These are phyloP conservation scores for Belgica antarctica DNA, from an alignment of 2,888 invertebrate species.

Conservation along the genomic window DNA sequence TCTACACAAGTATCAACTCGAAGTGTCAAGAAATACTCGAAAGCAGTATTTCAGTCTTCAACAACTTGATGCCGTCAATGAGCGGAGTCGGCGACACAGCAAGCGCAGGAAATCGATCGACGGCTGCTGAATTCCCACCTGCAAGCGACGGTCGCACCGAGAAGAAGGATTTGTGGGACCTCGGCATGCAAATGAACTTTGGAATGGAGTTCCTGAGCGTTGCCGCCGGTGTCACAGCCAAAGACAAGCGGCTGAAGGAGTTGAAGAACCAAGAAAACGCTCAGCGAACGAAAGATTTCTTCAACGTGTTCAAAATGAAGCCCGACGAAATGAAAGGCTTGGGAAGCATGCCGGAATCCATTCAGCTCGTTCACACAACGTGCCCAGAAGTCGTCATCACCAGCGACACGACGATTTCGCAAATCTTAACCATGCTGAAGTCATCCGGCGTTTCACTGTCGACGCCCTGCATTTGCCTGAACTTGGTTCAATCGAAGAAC, in stretches of 20 bases:
- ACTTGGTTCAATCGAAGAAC: slow-evolving; percentile 49
- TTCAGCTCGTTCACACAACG: slow-evolving; percentile 55
- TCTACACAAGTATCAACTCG: slow-evolving; percentile 72
- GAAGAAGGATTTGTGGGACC: slow-evolving; percentile 54
- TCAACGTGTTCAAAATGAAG: slow-evolving; percentile 44
- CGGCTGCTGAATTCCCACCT: slow-evolving; percentile 39
- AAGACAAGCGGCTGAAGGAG: slow-evolving; percentile 85
- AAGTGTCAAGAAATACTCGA: slow-evolving; percentile 72
- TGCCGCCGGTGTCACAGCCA: slow-evolving; percentile 82
- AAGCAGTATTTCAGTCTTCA: slow-evolving; percentile 59
- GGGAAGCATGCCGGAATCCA: slow-evolving; percentile 48
- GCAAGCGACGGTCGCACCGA: slow-evolving; percentile 47
- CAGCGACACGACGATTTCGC: slow-evolving; percentile 60
- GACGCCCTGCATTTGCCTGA: slow-evolving; percentile 56
- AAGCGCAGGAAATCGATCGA: slow-evolving; percentile 45
- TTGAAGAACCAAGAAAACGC: slow-evolving; percentile 63
- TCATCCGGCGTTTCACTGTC: slow-evolving; percentile 57
- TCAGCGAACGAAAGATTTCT: slow-evolving; percentile 48
- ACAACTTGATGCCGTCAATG: slow-evolving; percentile 50
- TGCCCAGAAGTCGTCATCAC: slow-evolving; percentile 58
- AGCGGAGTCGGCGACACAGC: slow-evolving; percentile 47
- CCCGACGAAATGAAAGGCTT: slow-evolving; percentile 39
- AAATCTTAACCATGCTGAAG: slow-evolving; percentile 60
- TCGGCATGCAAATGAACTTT: slow-evolving; percentile 55
- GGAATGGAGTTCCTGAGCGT: slow-evolving; percentile 67